Conservation (phyloP, 1,140 invertebrate genomes). For the Augochlora pura region DNA sequence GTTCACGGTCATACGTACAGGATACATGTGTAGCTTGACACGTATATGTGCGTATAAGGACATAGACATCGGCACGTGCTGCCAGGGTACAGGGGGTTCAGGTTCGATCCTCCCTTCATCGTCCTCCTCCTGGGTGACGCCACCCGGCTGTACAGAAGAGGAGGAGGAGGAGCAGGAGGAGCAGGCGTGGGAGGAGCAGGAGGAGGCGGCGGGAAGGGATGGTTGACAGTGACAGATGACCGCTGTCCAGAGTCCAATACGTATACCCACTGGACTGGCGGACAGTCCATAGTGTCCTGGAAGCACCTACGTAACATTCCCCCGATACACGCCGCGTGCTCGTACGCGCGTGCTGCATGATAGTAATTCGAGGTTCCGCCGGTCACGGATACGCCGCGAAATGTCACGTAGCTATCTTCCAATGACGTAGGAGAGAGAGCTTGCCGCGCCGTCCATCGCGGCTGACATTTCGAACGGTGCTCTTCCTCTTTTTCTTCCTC, state of each 20-base stretch:
- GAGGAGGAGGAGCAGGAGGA: constrained; percentile 18
- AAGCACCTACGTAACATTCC: constrained; percentile 64
- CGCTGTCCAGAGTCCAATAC: constrained; percentile 70
- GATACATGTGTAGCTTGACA: constrained; percentile 32
- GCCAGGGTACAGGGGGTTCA: constrained; percentile 54
- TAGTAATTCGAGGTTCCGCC: constrained; percentile 66
- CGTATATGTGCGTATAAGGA: constrained; percentile 51
- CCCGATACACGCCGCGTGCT: constrained; percentile 7
- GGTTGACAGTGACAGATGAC: constrained; percentile 74
- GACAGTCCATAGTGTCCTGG: constrained; percentile 63
- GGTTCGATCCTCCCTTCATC: constrained; percentile 62
- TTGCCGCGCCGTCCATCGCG: constrained; percentile 51
- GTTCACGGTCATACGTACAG: constrained; percentile 21
- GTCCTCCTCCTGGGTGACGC: constrained; percentile 60
- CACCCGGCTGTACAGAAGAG: constrained; percentile 50
- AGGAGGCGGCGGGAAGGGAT: constrained; percentile 31
- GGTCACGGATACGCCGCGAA: constrained; percentile 64
- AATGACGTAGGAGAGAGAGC: constrained; percentile 47
- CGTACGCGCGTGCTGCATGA: constrained; percentile 34
- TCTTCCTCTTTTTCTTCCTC: background rate
- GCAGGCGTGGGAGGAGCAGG: constrained; percentile 1
- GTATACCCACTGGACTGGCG: constrained; percentile 61
- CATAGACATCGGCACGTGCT: constrained; percentile 73
- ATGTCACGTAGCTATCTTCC: constrained; percentile 67
- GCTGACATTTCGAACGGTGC: constrained; percentile 59